Conservation (phyloP, 2,888 invertebrate species). For the Eilema depressum region DNA sequence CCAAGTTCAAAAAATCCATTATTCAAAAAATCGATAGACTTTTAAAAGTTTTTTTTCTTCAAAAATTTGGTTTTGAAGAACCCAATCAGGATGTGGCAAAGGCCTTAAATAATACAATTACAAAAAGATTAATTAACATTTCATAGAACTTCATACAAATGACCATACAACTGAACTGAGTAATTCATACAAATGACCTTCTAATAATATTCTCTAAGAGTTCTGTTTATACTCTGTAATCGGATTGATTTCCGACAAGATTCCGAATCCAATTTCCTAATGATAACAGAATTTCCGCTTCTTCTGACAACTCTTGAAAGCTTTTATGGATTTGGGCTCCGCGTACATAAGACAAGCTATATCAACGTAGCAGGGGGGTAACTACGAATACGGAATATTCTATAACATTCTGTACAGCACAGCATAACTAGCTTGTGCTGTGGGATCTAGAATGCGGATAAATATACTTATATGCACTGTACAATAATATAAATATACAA, state of each 20-base stretch:
- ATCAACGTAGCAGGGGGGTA: background rate
- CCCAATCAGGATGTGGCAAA: too few species aligned
- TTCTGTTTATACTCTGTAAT: constrained; percentile 19
- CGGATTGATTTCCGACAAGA: constrained; percentile 21
- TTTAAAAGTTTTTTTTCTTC: too few species aligned
- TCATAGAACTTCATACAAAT: background rate
- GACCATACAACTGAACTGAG: too few species aligned
- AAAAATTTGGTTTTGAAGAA: too few species aligned
- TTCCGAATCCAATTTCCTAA: constrained; percentile 24
- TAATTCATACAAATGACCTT: background rate
- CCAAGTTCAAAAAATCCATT: too few species aligned
- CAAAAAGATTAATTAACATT: too few species aligned
- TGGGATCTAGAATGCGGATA: too few species aligned
- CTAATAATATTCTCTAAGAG: constrained; percentile 12
- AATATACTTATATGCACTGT: too few species aligned
- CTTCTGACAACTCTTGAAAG: constrained; percentile 13
- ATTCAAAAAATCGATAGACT: background rate
- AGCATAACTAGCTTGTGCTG: too few species aligned
- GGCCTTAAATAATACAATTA: too few species aligned
- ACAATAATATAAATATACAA: too few species aligned
- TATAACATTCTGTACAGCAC: too few species aligned
- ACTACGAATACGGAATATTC: background rate
- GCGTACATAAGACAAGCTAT: background rate
- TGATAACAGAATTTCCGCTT: constrained; percentile 18
- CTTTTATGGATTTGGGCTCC: constrained; percentile 10